Evolutionary conservation across 2,797 vertebrate genomes (phyloP), one percentile per base, ranked within the genome.

Genomic region (Pseudochaenichthys georgianus): DNA sequence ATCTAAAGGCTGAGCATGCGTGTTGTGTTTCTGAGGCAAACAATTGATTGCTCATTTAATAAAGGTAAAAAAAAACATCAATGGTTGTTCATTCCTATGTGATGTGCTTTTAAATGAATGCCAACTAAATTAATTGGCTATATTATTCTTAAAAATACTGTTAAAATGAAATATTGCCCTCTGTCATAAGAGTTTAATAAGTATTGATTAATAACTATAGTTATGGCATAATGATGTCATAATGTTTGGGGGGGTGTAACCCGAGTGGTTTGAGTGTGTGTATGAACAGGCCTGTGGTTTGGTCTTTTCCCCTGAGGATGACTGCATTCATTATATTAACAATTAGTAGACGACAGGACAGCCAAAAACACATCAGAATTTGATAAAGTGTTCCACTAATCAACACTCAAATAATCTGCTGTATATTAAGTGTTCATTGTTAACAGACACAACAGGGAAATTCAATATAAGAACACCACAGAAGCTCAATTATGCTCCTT

Each of bases 361-460:
- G 50, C 70, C 66, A 75, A 87, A 73, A 87, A 82, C 63, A 76
- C 76, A 73, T 78, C 57, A 62, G 17, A 84, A 83, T 72, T 76
- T 83, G 53, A 87, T 72, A 13, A 80, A 87, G 83, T 77, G 78
- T 85, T 88, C 88, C 84, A 70, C 42, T 80, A 83, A 84, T 88
- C 84, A 89, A 79, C 82, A 73, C 68, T 31, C 79, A 79, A 55
- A 82, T 86, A 64, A 76, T 75, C 70, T 51, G 3, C 59, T 65
- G 67, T 85, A 62, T 78, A 60, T 71, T 64, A 78, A 64, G 59
- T 48, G 46, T 54, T 83, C 84, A 50, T 78, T 78, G 87, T 89
- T 88, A 93, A 90, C 81, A 91, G 78, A 82, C 80, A 70, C 88
- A 88, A 80, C 78, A 57, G 87, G 77, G 71, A 73, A 78, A 72